Evolutionary conservation across 2,888 invertebrate species (phyloP).

Genomic region (Drosophila parthenogenetica): DNA sequence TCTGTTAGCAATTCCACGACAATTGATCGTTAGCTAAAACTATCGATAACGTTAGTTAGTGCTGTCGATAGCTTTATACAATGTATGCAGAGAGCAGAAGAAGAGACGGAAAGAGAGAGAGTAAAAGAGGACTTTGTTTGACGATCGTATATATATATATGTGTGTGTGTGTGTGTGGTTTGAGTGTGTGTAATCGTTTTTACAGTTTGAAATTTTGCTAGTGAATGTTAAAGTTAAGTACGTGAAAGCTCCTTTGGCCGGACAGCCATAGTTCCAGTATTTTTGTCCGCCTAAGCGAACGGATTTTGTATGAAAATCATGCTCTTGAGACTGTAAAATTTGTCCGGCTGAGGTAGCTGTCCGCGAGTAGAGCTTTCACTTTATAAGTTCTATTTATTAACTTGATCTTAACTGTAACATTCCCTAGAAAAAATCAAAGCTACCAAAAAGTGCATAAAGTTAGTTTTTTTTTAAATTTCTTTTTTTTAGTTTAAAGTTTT

Average conservation of each 20-base stretch:
- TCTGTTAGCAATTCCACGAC: background rate
- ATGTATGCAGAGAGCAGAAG: background rate
- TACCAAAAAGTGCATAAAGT: conserved; percentile 6
- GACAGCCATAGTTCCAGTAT: too few species aligned
- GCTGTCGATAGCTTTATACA: background rate
- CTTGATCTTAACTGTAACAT: conserved; percentile 24
- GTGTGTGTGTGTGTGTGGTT: conserved; percentile 1
- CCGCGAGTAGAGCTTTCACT: too few species aligned
- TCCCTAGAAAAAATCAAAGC: conserved; percentile 1
- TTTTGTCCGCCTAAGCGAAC: too few species aligned
- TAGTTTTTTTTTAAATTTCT: conserved; percentile 14
- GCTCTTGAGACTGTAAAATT: too few species aligned
- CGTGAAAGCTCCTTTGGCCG: too few species aligned
- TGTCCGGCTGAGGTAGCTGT: too few species aligned
- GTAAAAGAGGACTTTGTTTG: background rate
- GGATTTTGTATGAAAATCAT: too few species aligned
- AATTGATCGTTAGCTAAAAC: conserved; percentile 4
- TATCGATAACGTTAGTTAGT: background rate
- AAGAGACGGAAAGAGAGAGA: background rate
- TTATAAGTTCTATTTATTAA: too few species aligned
- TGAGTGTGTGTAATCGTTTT: background rate
- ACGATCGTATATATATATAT: background rate
- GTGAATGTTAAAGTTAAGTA: conserved; percentile 15
- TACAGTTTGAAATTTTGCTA: background rate
- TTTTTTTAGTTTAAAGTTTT: conserved; percentile 18